A percentile compares a stretch with the other conserved stretches of the same genome.
Evolutionary conservation across 2,888 invertebrate species (phyloP).

Genomic region (Caenorhabditis panamensis): DNA sequence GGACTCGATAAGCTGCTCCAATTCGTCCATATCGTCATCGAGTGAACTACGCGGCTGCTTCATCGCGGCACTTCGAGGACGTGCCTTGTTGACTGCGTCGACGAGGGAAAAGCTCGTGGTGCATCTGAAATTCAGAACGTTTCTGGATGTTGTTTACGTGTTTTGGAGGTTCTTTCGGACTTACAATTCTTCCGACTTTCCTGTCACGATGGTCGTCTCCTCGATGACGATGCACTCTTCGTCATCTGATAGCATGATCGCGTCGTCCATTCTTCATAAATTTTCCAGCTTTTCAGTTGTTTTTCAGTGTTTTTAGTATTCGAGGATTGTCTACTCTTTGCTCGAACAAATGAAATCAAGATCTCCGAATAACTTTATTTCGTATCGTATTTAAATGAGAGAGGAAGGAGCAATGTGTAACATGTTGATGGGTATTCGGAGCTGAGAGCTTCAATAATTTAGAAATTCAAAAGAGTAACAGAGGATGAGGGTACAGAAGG

Average conservation of each 20-base stretch:
- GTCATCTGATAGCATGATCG: constrained; percentile 32
- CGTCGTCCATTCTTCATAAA: constrained; percentile 19
- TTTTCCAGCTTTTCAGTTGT: neutral
- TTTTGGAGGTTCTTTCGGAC: no score
- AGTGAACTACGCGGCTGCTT: neutral
- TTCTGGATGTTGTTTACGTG: no score
- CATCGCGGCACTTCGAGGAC: constrained; percentile 18
- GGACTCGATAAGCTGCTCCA: constrained; percentile 26
- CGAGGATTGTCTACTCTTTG: neutral
- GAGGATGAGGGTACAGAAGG: neutral
- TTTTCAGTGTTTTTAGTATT: neutral
- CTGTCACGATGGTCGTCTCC: constrained; percentile 33
- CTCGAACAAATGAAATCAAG: neutral
- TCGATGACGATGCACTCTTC: constrained; percentile 55
- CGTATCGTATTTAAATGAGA: neutral
- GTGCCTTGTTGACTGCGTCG: constrained; percentile 26
- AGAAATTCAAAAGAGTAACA: neutral
- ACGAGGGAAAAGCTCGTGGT: constrained; percentile 14
- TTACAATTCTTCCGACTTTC: constrained; percentile 16
- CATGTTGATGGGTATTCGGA: neutral
- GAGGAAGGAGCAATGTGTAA: neutral
- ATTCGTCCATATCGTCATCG: constrained; percentile 30
- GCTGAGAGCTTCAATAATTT: constrained; percentile 7
- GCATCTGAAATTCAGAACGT: no score
- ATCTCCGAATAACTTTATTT: neutral